Evolutionary conservation across 2,888 invertebrate genomes (phyloP), one percentile per base, ranked within the genome.

Genomic region (Bugula neritina): DNA sequence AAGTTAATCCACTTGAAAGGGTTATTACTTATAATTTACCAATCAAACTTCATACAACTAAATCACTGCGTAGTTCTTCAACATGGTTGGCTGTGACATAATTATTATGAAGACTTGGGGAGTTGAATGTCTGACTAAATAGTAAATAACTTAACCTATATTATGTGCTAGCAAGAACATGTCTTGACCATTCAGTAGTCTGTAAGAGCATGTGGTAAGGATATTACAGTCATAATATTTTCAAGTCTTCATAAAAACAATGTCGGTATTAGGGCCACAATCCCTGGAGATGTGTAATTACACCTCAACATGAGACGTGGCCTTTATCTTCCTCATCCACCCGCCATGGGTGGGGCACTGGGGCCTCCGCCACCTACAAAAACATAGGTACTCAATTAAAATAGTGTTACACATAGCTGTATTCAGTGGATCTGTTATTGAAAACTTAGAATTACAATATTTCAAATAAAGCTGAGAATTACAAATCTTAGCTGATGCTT

Each of bases 321-420:
- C 75, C 69, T 78, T 76, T 79, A 79, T 76, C 79, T 75, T 71
- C 80, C 79, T 80, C 80, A 79, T 78, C 80, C 79, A 35, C 79
- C 79, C 58, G 75, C 77, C 77, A 77, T 77, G 13, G 80, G 80
- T 71, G 80, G 80, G 52, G 80, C 73, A 69, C 73, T 72, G 35
- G 80, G 79, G 21, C 77, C 78, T 5, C 77, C 79, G 31, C 25
- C 21, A 25, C 57, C 57, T 57, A 57, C 52, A 52, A 52, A 10
- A 52, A 52, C 10, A 10, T 13, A 21, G 10, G 10, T 21, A 52
- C 21, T 13, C 21, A 52, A 52, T 52, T 52, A 10, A 52, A n/a
- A n/a, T n/a, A n/a, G n/a, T n/a, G n/a, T n/a, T n/a, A n/a, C n/a
- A n/a, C n/a, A n/a, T n/a, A n/a, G n/a, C n/a, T n/a, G n/a, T n/a